These are phyloP conservation scores for Plusia festucae DNA, from an alignment of 2,888 invertebrate genomes.

Conservation along the genomic window DNA sequence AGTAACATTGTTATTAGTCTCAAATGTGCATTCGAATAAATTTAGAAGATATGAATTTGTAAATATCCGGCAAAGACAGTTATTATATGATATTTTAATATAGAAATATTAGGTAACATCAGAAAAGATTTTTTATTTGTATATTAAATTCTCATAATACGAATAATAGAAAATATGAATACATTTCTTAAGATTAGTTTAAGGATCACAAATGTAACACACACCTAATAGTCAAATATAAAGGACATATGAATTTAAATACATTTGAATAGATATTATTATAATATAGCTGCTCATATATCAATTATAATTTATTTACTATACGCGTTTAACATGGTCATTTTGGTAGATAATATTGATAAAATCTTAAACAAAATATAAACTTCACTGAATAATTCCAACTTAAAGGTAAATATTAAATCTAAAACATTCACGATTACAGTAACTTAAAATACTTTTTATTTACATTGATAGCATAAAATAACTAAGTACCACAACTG, in stretches of 20 bases:
- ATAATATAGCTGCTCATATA: constrained; percentile 50
- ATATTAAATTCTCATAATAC: constrained; percentile 81
- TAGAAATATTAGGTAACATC: constrained; percentile 78
- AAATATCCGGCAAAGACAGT: constrained; percentile 76
- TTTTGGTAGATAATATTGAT: constrained; percentile 45
- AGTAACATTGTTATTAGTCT: constrained; percentile 64
- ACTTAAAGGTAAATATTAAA: constrained; percentile 37
- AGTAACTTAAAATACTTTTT: constrained; percentile 58
- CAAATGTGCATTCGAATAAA: constrained; percentile 74
- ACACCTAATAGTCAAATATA: constrained; percentile 63
- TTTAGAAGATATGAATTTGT: constrained; percentile 78
- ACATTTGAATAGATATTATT: constrained; percentile 54
- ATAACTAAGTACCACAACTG: constrained; percentile 62
- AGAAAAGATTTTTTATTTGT: constrained; percentile 75
- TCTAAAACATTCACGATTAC: constrained; percentile 43
- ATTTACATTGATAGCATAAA: constrained; percentile 71
- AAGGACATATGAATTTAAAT: constrained; percentile 56
- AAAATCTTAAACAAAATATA: constrained; percentile 41
- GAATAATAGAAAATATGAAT: constrained; percentile 87
- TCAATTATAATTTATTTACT: constrained; percentile 37
- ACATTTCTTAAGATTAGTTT: constrained; percentile 84
- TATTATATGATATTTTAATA: constrained; percentile 67
- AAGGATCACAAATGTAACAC: constrained; percentile 84
- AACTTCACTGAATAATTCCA: constrained; percentile 34
- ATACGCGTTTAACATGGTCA: constrained; percentile 53